Conservation (phyloP, 1,140 invertebrate species). For the Mactra quadrangularis region DNA sequence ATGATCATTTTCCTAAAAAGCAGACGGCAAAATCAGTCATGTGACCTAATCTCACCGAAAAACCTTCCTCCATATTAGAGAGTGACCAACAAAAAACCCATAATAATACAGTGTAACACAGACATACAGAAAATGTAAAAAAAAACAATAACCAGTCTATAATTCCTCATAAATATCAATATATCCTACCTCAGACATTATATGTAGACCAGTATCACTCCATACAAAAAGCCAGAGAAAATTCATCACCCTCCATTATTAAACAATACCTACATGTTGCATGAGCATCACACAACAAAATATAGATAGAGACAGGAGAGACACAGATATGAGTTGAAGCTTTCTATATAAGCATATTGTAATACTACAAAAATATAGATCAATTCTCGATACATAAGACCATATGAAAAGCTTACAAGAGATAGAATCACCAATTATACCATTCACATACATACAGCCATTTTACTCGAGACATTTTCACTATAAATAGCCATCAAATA, state of each 20-base stretch:
- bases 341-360: neutral
- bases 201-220: no score
- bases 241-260: neutral
- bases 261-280: neutral
- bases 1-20: neutral
- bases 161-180: neutral
- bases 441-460: conserved; percentile 28
- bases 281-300: no score
- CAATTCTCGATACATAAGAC: conserved; percentile 33
- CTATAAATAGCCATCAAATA: conserved; percentile 41
- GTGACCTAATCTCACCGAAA: conserved; percentile 1
- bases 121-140: neutral
- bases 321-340: neutral
- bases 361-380: conserved; percentile 15
- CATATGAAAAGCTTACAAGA: neutral
- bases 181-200: no score
- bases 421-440: conserved; percentile 4
- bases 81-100: conserved; percentile 19
- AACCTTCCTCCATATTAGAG: neutral
- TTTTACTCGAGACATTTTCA: conserved; percentile 28
- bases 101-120: neutral
- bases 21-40: conserved; percentile 13
- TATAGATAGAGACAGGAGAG: no score
- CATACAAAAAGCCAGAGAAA: no score
- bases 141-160: neutral